These are phyloP conservation scores for Drosophila leontia DNA, from an alignment of 1,140 invertebrate species.

Conservation along the genomic window DNA sequence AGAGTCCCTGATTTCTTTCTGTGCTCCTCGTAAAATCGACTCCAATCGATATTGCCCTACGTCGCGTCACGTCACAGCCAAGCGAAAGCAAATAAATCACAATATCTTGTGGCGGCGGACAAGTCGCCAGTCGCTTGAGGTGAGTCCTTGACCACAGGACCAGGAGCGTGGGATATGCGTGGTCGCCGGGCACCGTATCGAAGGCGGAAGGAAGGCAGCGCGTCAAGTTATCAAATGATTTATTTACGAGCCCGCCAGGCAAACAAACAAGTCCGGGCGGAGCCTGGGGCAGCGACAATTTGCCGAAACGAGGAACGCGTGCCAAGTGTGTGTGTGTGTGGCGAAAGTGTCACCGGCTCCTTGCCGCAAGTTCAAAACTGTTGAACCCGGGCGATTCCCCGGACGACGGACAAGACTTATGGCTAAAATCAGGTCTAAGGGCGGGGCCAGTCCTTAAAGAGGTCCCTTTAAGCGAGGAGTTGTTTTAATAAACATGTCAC, in stretches of 20 bases:
- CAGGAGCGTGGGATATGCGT: constrained; percentile 19
- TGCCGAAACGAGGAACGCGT: constrained; percentile 60
- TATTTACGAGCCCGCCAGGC: constrained; percentile 78
- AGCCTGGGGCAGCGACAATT: constrained; percentile 58
- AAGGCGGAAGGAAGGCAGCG: constrained; percentile 44
- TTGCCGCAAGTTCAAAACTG: constrained; percentile 71
- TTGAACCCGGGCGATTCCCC: constrained; percentile 59
- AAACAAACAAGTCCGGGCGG: constrained; percentile 70
- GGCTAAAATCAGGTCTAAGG: constrained; percentile 32
- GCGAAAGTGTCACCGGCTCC: constrained; percentile 11
- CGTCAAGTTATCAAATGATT: constrained; percentile 83
- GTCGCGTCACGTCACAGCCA: constrained; percentile 66
- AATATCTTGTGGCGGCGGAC: constrained; percentile 77
- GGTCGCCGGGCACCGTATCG: constrained; percentile 31
- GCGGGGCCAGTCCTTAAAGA: constrained; percentile 16
- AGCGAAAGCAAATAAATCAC: constrained; percentile 80
- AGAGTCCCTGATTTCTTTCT: constrained; percentile 1
- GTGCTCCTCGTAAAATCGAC: constrained; percentile 53
- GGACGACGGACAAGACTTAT: constrained; percentile 61
- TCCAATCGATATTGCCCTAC: constrained; percentile 42
- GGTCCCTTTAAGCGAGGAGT: constrained; percentile 27
- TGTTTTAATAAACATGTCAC: constrained; percentile 35
- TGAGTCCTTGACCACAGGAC: constrained; percentile 70
- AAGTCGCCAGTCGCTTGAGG: constrained; percentile 68
- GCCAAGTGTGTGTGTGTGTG: constrained; percentile 35